These are phyloP conservation scores for Oryzias celebensis DNA, from an alignment of 2,113 vertebrate genomes.

Conservation along the genomic window DNA sequence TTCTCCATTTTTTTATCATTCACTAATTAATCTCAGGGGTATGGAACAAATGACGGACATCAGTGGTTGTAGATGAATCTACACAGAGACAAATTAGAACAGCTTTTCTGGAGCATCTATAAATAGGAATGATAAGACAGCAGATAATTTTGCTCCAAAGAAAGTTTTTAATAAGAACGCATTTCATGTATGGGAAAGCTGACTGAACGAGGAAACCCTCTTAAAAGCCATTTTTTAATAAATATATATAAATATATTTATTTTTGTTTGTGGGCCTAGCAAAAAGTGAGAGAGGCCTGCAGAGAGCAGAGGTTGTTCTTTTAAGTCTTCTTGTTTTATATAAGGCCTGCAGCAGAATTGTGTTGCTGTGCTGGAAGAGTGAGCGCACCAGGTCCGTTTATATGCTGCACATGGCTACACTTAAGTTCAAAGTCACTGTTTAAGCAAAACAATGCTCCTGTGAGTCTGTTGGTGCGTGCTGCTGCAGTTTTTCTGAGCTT, in stretches of 20 bases:
- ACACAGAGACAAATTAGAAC: conserved; percentile 70
- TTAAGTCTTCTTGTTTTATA: neutral
- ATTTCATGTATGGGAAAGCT: conserved; percentile 19
- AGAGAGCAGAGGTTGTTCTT: too few species aligned
- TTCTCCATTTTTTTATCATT: conserved; percentile 41
- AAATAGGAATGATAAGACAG: conserved; percentile 52
- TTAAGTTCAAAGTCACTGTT: conserved; percentile 21
- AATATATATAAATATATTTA: too few species aligned
- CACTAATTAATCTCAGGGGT: conserved; percentile 67
- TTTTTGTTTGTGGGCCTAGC: neutral
- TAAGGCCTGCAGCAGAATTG: conserved; percentile 23
- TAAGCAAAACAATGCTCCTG: conserved; percentile 30
- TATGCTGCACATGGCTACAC: conserved; percentile 20
- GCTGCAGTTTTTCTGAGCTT: conserved; percentile 27
- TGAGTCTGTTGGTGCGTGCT: conserved; percentile 40
- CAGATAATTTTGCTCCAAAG: conserved; percentile 18
- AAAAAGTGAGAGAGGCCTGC: too few species aligned
- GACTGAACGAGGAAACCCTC: neutral
- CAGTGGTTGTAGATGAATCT: conserved; percentile 58
- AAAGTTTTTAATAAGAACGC: conserved; percentile 20
- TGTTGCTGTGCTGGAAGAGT: conserved; percentile 45
- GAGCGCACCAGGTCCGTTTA: conserved; percentile 30
- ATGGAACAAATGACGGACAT: conserved; percentile 38
- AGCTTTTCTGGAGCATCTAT: conserved; percentile 55
- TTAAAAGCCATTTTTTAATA: neutral